Conservation (phyloP, 2,888 invertebrate genomes). For the Dasypogon diadema region DNA sequence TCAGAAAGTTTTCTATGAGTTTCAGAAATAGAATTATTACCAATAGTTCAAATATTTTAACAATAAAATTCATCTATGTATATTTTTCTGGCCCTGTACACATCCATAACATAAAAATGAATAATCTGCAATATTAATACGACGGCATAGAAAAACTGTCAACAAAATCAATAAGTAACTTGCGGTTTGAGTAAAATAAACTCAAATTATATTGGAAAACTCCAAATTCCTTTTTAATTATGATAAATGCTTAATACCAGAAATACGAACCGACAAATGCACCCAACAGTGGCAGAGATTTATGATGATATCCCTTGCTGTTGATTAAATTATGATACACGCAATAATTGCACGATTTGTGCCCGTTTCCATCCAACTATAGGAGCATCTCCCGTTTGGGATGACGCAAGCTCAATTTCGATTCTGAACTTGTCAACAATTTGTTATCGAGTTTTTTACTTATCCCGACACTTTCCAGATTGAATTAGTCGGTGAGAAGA, state of each 20-base stretch:
- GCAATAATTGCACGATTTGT: constrained; percentile 41
- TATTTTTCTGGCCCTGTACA: too few species aligned
- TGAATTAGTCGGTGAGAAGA: constrained; percentile 52
- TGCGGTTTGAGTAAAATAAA: neutral
- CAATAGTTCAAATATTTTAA: too few species aligned
- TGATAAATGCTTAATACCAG: constrained; percentile 26
- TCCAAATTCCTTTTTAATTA: constrained; percentile 5
- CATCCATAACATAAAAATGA: too few species aligned
- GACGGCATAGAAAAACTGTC: too few species aligned
- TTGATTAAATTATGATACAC: constrained; percentile 40
- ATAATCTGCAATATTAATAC: too few species aligned
- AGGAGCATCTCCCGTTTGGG: neutral
- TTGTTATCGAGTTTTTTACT: constrained; percentile 35
- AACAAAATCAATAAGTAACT: neutral
- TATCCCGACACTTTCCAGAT: constrained; percentile 52
- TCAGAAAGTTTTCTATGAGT: too few species aligned
- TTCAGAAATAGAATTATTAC: too few species aligned
- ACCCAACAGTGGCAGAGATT: constrained; percentile 22
- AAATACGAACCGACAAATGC: constrained; percentile 20
- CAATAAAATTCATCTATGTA: too few species aligned
- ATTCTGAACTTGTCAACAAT: constrained; percentile 40
- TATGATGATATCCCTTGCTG: neutral
- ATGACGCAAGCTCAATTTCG: constrained; percentile 33
- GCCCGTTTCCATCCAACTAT: neutral
- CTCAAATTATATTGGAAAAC: neutral